These are phyloP conservation scores for Beroe forskalii DNA, from an alignment of 37 sponge, comb jelly and placozoan species.

Conservation along the genomic window DNA sequence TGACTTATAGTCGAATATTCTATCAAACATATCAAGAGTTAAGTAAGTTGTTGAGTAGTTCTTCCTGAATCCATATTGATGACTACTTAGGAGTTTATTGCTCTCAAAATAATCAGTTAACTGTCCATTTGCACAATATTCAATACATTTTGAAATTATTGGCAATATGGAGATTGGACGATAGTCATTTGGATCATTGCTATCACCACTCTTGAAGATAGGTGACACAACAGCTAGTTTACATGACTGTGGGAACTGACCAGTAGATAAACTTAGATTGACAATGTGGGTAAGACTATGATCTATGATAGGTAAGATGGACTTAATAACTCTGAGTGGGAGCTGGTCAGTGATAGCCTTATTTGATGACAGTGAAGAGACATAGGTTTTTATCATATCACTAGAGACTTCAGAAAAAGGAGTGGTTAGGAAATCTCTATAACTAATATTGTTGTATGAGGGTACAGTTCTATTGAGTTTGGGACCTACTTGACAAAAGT, in stretches of 20 bases:
- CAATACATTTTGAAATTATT: background rate
- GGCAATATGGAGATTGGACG: background rate
- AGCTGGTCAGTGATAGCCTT: background rate
- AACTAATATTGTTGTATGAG: background rate
- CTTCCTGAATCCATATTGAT: slow-evolving; percentile 8
- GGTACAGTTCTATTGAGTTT: background rate
- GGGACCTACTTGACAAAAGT: background rate
- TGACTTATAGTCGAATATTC: background rate
- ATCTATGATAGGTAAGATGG: background rate
- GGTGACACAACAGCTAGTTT: background rate
- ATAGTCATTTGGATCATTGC: background rate
- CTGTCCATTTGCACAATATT: background rate
- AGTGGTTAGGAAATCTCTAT: background rate
- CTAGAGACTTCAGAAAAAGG: background rate
- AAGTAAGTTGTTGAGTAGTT: background rate
- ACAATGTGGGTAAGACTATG: background rate
- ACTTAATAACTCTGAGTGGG: background rate
- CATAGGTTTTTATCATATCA: background rate
- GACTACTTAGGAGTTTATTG: background rate
- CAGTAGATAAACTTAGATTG: background rate
- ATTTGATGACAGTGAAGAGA: background rate
- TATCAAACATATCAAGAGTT: background rate
- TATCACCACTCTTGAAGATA: background rate
- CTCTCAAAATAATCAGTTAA: background rate
- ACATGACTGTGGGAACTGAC: background rate